Conservation (phyloP, 2,888 invertebrate species). For the Chironomus tentans region DNA sequence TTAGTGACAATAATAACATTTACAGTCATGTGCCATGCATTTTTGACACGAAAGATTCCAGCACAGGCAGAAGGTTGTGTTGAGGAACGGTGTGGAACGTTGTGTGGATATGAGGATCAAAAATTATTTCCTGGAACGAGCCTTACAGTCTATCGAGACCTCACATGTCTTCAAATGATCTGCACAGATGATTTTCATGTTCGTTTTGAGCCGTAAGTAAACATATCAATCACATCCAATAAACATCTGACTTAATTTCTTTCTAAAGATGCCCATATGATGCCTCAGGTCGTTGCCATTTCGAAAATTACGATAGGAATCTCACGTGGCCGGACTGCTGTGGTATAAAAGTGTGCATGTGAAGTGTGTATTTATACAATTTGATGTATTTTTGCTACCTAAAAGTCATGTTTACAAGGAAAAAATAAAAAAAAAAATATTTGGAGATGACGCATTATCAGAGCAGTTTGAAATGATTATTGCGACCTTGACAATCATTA, state of each 20-base stretch:
- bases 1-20: not conserved
- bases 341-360: constrained; percentile 15
- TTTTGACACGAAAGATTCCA: not conserved
- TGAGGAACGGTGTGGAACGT: not conserved
- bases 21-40: not conserved
- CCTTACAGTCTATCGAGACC: not conserved
- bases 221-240: too few relatives aligned
- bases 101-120: not conserved
- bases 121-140: not conserved
- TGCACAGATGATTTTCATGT: not conserved
- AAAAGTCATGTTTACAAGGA: not conserved
- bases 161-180: not conserved
- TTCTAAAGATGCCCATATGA: constrained; percentile 1
- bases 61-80: not conserved
- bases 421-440: not conserved
- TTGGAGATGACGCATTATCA: not conserved
- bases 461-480: not conserved
- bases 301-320: constrained; percentile 3
- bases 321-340: not conserved
- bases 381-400: not conserved
- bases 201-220: not conserved
- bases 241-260: too few relatives aligned
- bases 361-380: not conserved
- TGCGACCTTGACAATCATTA: not conserved
- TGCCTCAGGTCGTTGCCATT: not conserved